These are phyloP conservation scores for Anagyrus pseudococci DNA, from an alignment of 2,888 invertebrate genomes.

Conservation along the genomic window DNA sequence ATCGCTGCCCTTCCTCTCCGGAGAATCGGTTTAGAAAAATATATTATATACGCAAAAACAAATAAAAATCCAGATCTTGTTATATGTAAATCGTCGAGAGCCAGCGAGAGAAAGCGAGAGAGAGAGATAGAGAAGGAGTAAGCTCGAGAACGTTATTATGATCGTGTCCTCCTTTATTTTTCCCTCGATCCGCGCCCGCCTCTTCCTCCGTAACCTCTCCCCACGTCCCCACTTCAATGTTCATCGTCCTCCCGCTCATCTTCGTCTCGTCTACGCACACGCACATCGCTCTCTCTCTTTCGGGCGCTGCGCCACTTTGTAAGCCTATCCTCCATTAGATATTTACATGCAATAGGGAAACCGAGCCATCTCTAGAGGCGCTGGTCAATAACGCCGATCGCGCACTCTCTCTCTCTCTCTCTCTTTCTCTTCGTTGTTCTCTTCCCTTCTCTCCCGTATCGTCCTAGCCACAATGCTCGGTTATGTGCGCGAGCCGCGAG, in stretches of 20 bases:
- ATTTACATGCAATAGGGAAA: conserved; percentile 36
- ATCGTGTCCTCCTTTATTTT: conserved; percentile 40
- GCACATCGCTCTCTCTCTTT: conserved; percentile 10
- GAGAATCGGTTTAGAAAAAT: conserved; percentile 50
- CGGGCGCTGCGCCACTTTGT: conserved; percentile 37
- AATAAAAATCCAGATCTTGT: conserved; percentile 56
- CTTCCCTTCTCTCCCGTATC: background rate
- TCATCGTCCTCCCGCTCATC: conserved; percentile 24
- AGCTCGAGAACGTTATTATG: no score
- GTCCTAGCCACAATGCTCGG: no score
- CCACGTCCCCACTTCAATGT: conserved; percentile 4
- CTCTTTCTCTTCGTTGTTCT: conserved; percentile 12
- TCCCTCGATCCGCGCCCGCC: conserved; percentile 15
- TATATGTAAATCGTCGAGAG: conserved; percentile 55
- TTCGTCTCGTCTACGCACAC: conserved; percentile 1
- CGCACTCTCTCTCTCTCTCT: conserved; percentile 13
- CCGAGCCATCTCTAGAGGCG: conserved; percentile 11
- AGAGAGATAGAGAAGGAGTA: no score
- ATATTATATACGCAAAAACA: conserved; percentile 53
- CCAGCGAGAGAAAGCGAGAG: conserved; percentile 7
- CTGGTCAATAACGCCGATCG: conserved; percentile 16
- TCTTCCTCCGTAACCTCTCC: conserved; percentile 10
- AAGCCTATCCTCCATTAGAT: conserved; percentile 30
- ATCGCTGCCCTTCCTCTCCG: no score
- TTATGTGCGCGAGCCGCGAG: background rate